Evolutionary conservation across 2,888 invertebrate species (phyloP).

Genomic region (Agonopterix heracliana): DNA sequence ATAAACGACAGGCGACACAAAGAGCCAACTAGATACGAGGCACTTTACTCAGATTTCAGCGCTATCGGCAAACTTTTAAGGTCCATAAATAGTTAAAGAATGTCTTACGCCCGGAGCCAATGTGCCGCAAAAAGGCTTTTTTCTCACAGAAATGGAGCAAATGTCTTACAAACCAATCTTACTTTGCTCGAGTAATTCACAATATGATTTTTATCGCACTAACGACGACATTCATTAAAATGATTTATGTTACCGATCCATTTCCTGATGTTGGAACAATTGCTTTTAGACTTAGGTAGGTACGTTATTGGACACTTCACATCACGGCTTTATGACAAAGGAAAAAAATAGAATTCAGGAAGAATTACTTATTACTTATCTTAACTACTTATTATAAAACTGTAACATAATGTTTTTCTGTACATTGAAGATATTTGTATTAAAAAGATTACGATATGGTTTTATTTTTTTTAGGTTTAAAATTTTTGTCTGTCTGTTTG

Average conservation of each 20-base stretch:
- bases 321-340: no score
- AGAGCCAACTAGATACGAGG: conserved; percentile 22
- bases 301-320: no score
- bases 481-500: no score
- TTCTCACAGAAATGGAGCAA: not conserved
- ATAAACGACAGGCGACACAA: conserved; percentile 23
- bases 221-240: not conserved
- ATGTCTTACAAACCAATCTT: no score
- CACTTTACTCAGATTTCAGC: conserved; percentile 24
- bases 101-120: conserved; percentile 19
- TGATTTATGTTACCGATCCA: not conserved
- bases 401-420: no score
- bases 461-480: no score
- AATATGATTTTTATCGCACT: not conserved
- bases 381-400: no score
- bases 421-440: no score
- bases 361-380: no score
- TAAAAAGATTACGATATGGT: no score
- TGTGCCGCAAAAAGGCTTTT: not conserved
- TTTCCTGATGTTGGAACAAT: not conserved
- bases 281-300: not conserved
- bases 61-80: conserved; percentile 22
- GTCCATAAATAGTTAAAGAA: conserved; percentile 46
- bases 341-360: no score
- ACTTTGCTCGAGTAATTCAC: not conserved